These are phyloP conservation scores for Heterodera filipjevi DNA, from an alignment of 2,888 invertebrate species.

Conservation along the genomic window DNA sequence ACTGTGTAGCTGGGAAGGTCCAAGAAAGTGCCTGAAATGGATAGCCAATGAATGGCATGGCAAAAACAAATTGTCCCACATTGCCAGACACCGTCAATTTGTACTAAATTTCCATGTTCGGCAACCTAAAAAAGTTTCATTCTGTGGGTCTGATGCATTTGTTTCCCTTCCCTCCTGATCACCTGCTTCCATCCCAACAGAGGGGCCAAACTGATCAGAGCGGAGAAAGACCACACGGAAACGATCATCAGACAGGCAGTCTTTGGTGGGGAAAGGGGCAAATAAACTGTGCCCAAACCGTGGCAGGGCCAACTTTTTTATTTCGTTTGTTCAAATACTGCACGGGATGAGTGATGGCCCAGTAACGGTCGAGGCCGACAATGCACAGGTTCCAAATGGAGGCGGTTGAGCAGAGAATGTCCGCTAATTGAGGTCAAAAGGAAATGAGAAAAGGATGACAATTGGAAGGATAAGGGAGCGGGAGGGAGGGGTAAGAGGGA, in stretches of 20 bases:
- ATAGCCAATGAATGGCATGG: too few relatives aligned
- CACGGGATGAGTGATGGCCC: slow-evolving; percentile 67
- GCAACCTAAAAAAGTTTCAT: slow-evolving; percentile 40
- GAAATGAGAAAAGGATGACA: not conserved
- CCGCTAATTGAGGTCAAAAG: slow-evolving; percentile 58
- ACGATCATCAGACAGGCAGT: slow-evolving; percentile 67
- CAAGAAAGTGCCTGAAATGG: slow-evolving; percentile 51
- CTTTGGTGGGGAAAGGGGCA: slow-evolving; percentile 60
- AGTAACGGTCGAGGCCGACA: slow-evolving; percentile 67
- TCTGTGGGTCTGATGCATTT: not conserved
- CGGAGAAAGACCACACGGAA: slow-evolving; percentile 67
- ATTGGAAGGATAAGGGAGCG: not conserved
- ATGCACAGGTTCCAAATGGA: slow-evolving; percentile 69
- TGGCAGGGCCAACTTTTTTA: slow-evolving; percentile 8
- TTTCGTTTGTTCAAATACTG: slow-evolving; percentile 65
- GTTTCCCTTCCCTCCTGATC: slow-evolving; percentile 22
- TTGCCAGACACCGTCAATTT: slow-evolving; percentile 45
- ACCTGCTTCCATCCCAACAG: slow-evolving; percentile 68
- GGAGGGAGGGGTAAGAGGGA: too few relatives aligned
- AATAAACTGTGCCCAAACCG: not conserved
- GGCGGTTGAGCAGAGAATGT: slow-evolving; percentile 68
- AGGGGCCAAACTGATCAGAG: slow-evolving; percentile 68
- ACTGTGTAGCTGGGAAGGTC: slow-evolving; percentile 67
- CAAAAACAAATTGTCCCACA: too few relatives aligned
- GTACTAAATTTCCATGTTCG: slow-evolving; percentile 47